Base-by-base conservation (phyloP, 2,113 vertebrate genomes). In the Alaudala cheleensis region DNA sequence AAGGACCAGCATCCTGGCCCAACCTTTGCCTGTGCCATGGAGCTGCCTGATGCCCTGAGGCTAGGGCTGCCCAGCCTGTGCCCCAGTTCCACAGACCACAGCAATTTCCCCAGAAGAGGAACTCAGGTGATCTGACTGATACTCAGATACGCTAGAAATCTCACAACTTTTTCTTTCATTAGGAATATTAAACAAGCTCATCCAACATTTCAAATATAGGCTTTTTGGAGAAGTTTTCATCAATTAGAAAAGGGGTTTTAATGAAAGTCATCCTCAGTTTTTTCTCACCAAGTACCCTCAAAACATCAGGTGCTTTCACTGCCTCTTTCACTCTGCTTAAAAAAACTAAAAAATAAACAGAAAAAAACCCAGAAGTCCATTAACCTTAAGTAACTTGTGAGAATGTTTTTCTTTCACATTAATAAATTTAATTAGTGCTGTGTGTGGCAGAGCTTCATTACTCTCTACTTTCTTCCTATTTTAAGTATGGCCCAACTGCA, bases 341-440 rank as follows among this genome's bases (percentile, higher is more conserved):
- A 85, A 37, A 37, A 37, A 10, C 37, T 37, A 42, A 6, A 47
- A 86, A 73, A 57, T 22, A 78, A 87, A 70, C 5, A 39, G 12
- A 14, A 14, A 17, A 22, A 50, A 67, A 81, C 26, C 11, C 13
- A 89, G 50, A 71, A 85, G 57, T 13, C 49, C 60, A 57, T 82
- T 84, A 69, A n/a, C 70, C 78, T 91, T 94, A 78, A 96, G 94
- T 61, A 96, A 85, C 57, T 64, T n/a, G 19, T 81, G 74, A 96
- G 74, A 58, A 93, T 91, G 89, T 88, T 95, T 97, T 71, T 91
- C 78, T 96, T 97, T 93, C 92, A 96, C 81, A 76, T 86, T 86
- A 77, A 91, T 92, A 94, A 91, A 96, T 97, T 93, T 95, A 95
- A 97, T 96, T 95, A 96, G 40, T 49, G 14, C 56, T 85, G 87